A percentile compares a stretch with the other conserved stretches of the same genome.
Conservation (phyloP, 2,797 vertebrate species). For the Bufotes viridis region DNA sequence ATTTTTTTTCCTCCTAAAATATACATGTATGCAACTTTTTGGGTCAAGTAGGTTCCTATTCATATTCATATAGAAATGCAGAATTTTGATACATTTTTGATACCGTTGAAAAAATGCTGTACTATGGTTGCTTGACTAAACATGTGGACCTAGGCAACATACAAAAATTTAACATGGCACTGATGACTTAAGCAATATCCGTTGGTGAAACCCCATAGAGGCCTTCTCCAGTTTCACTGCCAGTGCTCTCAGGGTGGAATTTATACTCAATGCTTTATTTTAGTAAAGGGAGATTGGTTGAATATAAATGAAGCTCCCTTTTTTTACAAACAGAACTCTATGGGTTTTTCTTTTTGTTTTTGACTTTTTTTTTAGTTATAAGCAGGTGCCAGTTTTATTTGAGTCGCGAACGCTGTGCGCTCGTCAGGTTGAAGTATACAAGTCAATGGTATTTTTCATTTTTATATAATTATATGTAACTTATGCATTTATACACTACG, state of each 20-base stretch:
- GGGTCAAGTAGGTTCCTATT: slow-evolving; percentile 23
- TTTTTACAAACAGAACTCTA: slow-evolving; percentile 43
- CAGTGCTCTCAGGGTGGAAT: slow-evolving; percentile 58
- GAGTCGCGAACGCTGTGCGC: slow-evolving; percentile 93
- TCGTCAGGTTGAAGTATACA: slow-evolving; percentile 88
- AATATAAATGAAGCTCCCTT: slow-evolving; percentile 47
- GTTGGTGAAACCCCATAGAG: slow-evolving; percentile 58
- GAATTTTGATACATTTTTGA: slow-evolving; percentile 26
- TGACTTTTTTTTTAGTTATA: slow-evolving; percentile 62
- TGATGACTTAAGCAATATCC: slow-evolving; percentile 34
- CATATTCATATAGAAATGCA: slow-evolving; percentile 1
- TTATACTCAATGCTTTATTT: slow-evolving; percentile 51
- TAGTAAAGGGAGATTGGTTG: slow-evolving; percentile 42
- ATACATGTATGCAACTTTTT: slow-evolving; percentile 24
- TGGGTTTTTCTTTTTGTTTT: slow-evolving; percentile 10
- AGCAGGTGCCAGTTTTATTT: slow-evolving; percentile 76
- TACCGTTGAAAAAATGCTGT: slow-evolving; percentile 2
- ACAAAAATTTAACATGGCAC: slow-evolving; percentile 45
- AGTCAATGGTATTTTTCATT: slow-evolving; percentile 81
- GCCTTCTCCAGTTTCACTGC: slow-evolving; percentile 46
- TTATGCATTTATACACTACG: slow-evolving; percentile 96
- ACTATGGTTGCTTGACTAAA: slow-evolving; percentile 9
- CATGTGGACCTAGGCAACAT: slow-evolving; percentile 10
- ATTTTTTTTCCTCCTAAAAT: slow-evolving; percentile 1
- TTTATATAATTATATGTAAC: slow-evolving; percentile 91